These are phyloP conservation scores for Nothocercus nigrocapillus DNA, from an alignment of 2,113 vertebrate genomes.

Conservation along the genomic window DNA sequence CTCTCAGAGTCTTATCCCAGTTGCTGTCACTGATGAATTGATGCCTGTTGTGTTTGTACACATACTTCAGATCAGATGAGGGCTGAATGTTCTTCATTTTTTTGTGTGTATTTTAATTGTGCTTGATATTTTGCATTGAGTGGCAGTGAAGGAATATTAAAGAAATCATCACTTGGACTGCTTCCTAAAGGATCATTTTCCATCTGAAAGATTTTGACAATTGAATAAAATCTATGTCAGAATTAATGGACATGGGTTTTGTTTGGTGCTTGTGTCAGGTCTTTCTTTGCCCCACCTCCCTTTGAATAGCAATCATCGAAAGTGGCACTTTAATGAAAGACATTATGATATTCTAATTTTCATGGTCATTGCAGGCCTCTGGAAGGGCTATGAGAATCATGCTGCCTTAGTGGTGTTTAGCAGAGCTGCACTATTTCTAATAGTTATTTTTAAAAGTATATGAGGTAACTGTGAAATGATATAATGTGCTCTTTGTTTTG, in stretches of 20 bases:
- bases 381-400: neutral
- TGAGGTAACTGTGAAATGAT: neutral
- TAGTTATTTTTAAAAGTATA: neutral
- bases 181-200: slow-evolving; percentile 27
- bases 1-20: neutral
- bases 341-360: neutral
- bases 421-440: neutral
- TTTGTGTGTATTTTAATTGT: neutral
- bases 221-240: slow-evolving; percentile 27
- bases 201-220: slow-evolving; percentile 40
- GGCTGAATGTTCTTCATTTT: neutral
- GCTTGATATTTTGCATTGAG: slow-evolving; percentile 20
- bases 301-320: neutral
- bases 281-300: neutral
- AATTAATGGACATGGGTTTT: slow-evolving; percentile 15
- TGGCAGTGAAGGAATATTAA: slow-evolving; percentile 24
- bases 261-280: neutral
- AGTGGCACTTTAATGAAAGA: neutral
- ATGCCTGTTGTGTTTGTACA: slow-evolving; percentile 24
- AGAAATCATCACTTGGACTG: neutral
- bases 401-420: neutral
- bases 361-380: neutral
- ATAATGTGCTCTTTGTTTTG: neutral
- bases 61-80: neutral
- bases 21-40: slow-evolving; percentile 11